Conservation (phyloP, 1,140 invertebrate genomes). For the Bombus ignitus region DNA sequence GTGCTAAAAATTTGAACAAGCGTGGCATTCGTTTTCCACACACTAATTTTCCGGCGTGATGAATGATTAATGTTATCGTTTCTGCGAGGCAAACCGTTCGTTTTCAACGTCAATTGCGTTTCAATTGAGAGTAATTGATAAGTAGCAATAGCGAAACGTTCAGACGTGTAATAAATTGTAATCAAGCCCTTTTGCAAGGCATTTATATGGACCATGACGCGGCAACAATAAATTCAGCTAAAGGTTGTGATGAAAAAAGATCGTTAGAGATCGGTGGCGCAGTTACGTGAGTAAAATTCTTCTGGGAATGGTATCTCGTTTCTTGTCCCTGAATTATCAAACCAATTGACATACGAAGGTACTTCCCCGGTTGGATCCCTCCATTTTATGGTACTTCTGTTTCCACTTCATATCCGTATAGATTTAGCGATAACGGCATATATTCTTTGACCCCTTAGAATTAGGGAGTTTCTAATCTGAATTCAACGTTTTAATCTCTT, state of each 20-base stretch:
- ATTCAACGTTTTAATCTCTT: not conserved
- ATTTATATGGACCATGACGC: slow-evolving; percentile 26
- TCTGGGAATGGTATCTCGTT: not conserved
- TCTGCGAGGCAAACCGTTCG: slow-evolving; percentile 17
- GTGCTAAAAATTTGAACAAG: not conserved
- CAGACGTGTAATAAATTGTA: slow-evolving; percentile 45
- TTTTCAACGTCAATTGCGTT: slow-evolving; percentile 37
- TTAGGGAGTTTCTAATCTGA: not conserved
- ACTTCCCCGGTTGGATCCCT: not conserved
- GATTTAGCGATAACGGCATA: not conserved
- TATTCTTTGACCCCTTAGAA: slow-evolving; percentile 2
- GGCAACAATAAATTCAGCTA: slow-evolving; percentile 34
- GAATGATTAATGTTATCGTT: slow-evolving; percentile 41
- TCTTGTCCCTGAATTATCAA: not conserved
- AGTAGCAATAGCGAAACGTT: slow-evolving; percentile 32
- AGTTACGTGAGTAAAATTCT: not conserved
- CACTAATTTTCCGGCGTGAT: not conserved
- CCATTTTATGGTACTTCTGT: slow-evolving; percentile 17
- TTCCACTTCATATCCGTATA: not conserved
- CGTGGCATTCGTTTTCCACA: not conserved
- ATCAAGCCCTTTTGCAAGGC: slow-evolving; percentile 12
- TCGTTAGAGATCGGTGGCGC: not conserved
- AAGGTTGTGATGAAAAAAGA: not conserved
- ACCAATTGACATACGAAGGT: slow-evolving; percentile 21
- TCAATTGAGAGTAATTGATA: slow-evolving; percentile 55